A percentile compares a stretch with the other conserved stretches of the same genome.
phyloP scores from a whole-genome alignment of 2,888 invertebrate species.

The Caenorhabditis parvicauda region DNA sequence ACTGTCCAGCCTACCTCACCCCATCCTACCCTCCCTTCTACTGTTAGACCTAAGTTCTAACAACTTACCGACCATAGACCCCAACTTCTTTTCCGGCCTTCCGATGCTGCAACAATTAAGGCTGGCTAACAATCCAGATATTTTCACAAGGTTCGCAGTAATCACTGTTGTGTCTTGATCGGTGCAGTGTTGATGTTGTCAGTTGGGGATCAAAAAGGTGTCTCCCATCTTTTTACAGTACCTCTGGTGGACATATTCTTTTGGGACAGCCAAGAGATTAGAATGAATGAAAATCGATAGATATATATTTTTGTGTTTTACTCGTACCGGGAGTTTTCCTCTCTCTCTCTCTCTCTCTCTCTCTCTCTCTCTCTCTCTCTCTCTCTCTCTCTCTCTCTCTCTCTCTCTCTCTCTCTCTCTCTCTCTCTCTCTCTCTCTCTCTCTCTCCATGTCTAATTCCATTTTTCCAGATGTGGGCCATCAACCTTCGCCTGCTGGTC shows the following conservation, averaged over 20 bases:
- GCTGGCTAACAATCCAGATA: conserved; percentile 34
- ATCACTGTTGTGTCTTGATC: too few species aligned
- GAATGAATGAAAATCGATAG: too few species aligned
- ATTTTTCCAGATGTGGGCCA: conserved; percentile 13
- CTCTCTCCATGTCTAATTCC: conserved; percentile 15
- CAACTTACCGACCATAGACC: conserved; percentile 34
- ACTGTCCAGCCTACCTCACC: conserved; percentile 39
- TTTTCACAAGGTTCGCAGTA: conserved; percentile 13
- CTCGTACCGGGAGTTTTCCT: too few species aligned
- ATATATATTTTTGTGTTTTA: too few species aligned
- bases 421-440: conserved; percentile 5
- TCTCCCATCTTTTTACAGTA: too few species aligned
- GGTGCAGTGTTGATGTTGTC: too few species aligned
- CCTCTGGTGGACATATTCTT: too few species aligned
- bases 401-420: conserved; percentile 7
- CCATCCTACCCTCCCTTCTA: conserved; percentile 50
- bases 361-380: too few species aligned
- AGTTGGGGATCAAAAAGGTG: too few species aligned
- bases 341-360: too few species aligned
- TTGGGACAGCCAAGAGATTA: too few species aligned
- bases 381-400: too few species aligned
- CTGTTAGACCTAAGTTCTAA: conserved; percentile 50
- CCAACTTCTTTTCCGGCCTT: conserved; percentile 41
- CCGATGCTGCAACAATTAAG: conserved; percentile 49
- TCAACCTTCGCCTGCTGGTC: conserved; percentile 31